Evolutionary conservation across 1,140 invertebrate genomes (phyloP), one percentile per base, ranked within the genome.

Genomic region (Drosophila equinoxialis): DNA sequence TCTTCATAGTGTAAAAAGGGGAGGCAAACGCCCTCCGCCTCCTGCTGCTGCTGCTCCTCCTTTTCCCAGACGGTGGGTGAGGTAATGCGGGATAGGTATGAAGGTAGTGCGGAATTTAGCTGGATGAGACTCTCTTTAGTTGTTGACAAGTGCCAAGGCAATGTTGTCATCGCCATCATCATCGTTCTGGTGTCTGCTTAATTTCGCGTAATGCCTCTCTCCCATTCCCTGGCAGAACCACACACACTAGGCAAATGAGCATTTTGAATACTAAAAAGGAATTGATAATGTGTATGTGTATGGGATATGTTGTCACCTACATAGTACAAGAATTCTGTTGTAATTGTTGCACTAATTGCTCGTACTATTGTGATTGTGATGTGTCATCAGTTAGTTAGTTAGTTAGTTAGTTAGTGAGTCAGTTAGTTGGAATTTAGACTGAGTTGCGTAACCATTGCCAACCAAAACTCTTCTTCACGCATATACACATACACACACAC

Each of bases 231-330:
- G 45, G n/a, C 42, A 76, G 57, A 48, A 20, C 8, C 23, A 20
- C 26, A 37, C 17, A 37, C 45, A 51, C 45, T 20, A 51, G 45
- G 45, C 57, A 85, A 84, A 85, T 85, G 81, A 76, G 54, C 77
- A 85, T 85, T 81, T 85, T 68, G 71, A 57, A 74, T 81, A 85
- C 77, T 85, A 81, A 84, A 84, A 81, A 84, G 82, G 77, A 86
- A 85, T 85, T 86, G 81, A 86, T 78, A 81, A 86, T 86, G 78
- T 61, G 57, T 66, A 69, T 64, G 65, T 39, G 37, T 39, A 13
- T 39, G 35, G 30, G 30, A 30, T 37, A 11, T 37, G 35, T 37
- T 33, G n/a, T 7, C 57, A 11, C 30, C 57, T 51, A 51, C n/a
- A 45, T 20, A 39, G 61, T 26, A 69, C 42, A 65, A 33, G 58